These are phyloP conservation scores for zebrafish (Danio rerio) DNA, from an alignment of 2,113 vertebrate genomes.

Conservation along the genomic window DNA sequence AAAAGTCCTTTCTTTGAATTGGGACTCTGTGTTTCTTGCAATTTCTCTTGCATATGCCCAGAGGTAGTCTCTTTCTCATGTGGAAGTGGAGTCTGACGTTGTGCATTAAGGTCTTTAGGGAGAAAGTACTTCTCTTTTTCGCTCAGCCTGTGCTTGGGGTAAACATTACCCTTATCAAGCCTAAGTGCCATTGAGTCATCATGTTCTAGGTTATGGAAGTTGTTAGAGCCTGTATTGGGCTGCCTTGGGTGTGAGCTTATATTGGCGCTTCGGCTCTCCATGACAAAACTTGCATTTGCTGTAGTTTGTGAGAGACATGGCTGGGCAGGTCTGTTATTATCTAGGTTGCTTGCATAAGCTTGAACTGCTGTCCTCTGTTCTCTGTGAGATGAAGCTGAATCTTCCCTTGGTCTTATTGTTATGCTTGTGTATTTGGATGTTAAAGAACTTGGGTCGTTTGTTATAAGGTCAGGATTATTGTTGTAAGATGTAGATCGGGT, in stretches of 20 bases:
- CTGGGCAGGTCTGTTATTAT: constrained; percentile 37
- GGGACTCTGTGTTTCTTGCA: constrained; percentile 22
- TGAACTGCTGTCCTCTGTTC: constrained; percentile 11
- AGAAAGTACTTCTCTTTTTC: constrained; percentile 19
- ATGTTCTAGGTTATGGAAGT: constrained; percentile 4
- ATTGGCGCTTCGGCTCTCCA: constrained; percentile 25
- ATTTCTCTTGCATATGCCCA: constrained; percentile 48
- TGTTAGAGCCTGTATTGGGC: not conserved
- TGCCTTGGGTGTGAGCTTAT: constrained; percentile 40
- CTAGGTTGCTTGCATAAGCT: not conserved
- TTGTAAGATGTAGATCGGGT: constrained; percentile 22
- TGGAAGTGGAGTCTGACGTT: constrained; percentile 16
- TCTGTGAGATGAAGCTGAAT: not conserved
- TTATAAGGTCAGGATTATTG: not conserved
- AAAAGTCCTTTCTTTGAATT: constrained; percentile 66
- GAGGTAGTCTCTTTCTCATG: constrained; percentile 51
- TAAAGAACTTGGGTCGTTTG: constrained; percentile 23
- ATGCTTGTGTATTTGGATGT: constrained; percentile 18
- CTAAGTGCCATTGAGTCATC: constrained; percentile 20
- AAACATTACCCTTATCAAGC: constrained; percentile 24
- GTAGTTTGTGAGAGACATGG: constrained; percentile 28
- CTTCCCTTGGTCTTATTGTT: not conserved
- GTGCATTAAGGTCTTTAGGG: not conserved
- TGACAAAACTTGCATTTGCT: constrained; percentile 16
- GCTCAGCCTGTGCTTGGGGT: not conserved